phyloP scores from a whole-genome alignment of 2,888 invertebrate species.

The Nephrotoma appendiculata region DNA sequence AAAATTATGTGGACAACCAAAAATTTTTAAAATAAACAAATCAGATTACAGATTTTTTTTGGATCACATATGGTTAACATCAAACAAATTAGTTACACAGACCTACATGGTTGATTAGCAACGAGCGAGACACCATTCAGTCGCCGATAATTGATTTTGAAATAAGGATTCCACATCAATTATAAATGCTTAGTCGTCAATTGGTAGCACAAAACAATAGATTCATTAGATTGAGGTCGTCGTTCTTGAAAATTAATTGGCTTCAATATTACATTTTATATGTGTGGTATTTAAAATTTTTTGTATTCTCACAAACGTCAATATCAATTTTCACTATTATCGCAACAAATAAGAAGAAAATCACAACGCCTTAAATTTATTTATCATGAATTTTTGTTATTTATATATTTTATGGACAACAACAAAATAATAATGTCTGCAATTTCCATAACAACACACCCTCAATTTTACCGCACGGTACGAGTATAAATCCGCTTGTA shows the following conservation, averaged over 20 bases:
- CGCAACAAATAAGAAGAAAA: no score
- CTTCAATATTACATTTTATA: not conserved
- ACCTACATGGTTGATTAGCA: not conserved
- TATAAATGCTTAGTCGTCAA: not conserved
- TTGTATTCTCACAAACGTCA: not conserved
- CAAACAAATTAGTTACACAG: not conserved
- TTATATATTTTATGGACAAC: not conserved
- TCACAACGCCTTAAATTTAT: not conserved
- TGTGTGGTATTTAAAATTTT: not conserved
- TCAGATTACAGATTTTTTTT: no score
- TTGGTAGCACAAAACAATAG: not conserved
- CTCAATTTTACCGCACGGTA: not conserved
- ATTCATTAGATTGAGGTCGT: not conserved
- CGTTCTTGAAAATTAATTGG: not conserved
- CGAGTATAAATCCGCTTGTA: not conserved
- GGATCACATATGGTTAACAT: no score
- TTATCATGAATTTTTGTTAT: not conserved
- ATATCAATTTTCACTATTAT: not conserved
- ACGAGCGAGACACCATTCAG: not conserved
- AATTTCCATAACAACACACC: not conserved
- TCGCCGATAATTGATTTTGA: not conserved
- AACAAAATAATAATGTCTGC: not conserved
- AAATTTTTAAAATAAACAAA: no score
- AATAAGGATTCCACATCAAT: not conserved
- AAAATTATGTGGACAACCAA: no score